Percentiles rank a stretch among this genome's conserved stretches.
phyloP scores from a whole-genome alignment of 2,888 invertebrate genomes.

The Torymus tubicola region DNA sequence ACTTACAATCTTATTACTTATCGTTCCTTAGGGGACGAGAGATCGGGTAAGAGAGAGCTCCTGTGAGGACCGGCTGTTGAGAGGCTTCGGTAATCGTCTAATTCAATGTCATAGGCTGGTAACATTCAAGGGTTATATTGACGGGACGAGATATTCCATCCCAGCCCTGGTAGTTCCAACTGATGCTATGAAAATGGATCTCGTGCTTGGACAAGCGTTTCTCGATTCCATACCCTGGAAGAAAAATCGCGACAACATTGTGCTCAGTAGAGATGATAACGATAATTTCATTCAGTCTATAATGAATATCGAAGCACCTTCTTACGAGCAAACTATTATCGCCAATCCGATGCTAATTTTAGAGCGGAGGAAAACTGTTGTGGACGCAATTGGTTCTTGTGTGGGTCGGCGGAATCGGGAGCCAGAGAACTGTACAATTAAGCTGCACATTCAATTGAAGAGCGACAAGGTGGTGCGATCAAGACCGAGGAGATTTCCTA shows the following conservation, averaged over 20 bases:
- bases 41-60: neutral
- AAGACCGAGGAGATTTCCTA: neutral
- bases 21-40: neutral
- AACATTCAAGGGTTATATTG: neutral
- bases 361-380: neutral
- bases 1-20: neutral
- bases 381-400: neutral
- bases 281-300: neutral
- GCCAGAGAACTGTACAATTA: neutral
- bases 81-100: neutral
- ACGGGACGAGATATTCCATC: neutral
- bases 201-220: slow-evolving; percentile 4
- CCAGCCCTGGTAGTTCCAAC: neutral
- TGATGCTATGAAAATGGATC: neutral
- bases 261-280: neutral
- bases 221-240: neutral
- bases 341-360: neutral
- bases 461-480: neutral
- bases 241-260: neutral
- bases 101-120: neutral
- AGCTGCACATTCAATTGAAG: neutral
- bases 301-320: slow-evolving; percentile 1
- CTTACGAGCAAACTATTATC: neutral
- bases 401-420: neutral
- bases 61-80: neutral